These are phyloP conservation scores for Drosophila kanekoi DNA, from an alignment of 2,888 invertebrate genomes.

Conservation along the genomic window DNA sequence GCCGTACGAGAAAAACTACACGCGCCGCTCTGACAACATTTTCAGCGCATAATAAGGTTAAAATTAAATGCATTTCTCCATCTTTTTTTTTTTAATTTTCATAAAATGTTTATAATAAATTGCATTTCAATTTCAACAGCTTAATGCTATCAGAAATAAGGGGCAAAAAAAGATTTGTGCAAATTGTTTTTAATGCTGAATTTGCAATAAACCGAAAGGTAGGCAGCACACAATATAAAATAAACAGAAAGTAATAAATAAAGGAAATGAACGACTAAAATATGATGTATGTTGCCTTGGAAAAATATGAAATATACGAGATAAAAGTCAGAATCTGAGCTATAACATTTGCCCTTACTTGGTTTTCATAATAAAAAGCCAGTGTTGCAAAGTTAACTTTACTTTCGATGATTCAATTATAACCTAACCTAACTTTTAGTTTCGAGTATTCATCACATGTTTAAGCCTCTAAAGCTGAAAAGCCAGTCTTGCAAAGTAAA, in stretches of 20 bases:
- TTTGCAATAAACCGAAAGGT: slow-evolving; percentile 58
- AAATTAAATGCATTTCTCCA: slow-evolving; percentile 35
- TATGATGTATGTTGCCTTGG: slow-evolving; percentile 3
- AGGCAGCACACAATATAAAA: slow-evolving; percentile 19
- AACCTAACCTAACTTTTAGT: no score
- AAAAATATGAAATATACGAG: background rate
- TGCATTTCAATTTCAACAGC: slow-evolving; percentile 66
- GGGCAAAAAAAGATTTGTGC: slow-evolving; percentile 41
- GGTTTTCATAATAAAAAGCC: no score
- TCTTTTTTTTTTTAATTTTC: slow-evolving; percentile 21
- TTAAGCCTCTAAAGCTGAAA: no score
- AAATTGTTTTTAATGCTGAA: slow-evolving; percentile 64
- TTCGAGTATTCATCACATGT: no score
- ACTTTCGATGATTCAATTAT: no score
- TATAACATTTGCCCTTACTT: no score
- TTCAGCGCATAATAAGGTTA: slow-evolving; percentile 68
- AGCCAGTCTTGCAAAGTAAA: no score
- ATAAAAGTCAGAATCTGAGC: no score
- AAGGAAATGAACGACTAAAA: slow-evolving; percentile 25
- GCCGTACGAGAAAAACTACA: slow-evolving; percentile 38
- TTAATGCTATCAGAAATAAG: slow-evolving; percentile 44
- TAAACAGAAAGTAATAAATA: slow-evolving; percentile 9
- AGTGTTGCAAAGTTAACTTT: no score
- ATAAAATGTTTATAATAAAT: slow-evolving; percentile 55
- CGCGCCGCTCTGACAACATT: slow-evolving; percentile 50